Percentiles rank a stretch among this genome's conserved stretches.
Conservation (phyloP, 2,888 invertebrate genomes). For the Heliconius ismenius region DNA sequence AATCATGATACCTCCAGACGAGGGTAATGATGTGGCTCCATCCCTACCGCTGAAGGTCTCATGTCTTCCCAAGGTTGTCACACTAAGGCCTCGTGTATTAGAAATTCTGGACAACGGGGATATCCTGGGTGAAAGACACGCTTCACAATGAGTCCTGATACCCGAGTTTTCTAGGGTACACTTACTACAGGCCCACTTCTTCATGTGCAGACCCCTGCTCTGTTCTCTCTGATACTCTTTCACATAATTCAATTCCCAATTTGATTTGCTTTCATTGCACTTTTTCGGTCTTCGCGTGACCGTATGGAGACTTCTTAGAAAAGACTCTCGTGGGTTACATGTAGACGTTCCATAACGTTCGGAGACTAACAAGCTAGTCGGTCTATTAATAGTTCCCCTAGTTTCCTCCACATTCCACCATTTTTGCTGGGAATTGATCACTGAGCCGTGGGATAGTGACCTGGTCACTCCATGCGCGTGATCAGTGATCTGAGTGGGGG, state of each 20-base stretch:
- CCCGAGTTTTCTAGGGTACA: constrained; percentile 89
- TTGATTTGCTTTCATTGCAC: constrained; percentile 72
- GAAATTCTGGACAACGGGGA: constrained; percentile 66
- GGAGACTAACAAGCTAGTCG: constrained; percentile 83
- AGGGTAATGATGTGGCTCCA: constrained; percentile 71
- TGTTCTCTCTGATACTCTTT: constrained; percentile 76
- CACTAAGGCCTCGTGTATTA: constrained; percentile 71
- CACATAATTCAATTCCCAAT: constrained; percentile 77
- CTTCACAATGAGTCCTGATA: constrained; percentile 85
- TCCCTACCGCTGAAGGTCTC: constrained; percentile 65
- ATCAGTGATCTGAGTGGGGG: constrained; percentile 70
- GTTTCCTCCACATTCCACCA: constrained; percentile 80
- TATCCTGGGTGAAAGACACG: constrained; percentile 86
- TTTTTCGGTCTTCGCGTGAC: constrained; percentile 76
- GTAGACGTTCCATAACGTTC: constrained; percentile 70
- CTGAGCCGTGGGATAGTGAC: constrained; percentile 85
- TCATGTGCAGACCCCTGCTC: constrained; percentile 68
- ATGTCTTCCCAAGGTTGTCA: constrained; percentile 74
- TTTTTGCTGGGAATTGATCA: constrained; percentile 77
- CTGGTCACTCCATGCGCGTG: constrained; percentile 80
- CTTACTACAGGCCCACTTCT: constrained; percentile 86
- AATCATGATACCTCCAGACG: constrained; percentile 83
- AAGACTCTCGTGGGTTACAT: constrained; percentile 68
- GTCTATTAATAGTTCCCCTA: constrained; percentile 75
- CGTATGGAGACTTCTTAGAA: constrained; percentile 72